Evolutionary conservation across 2,797 vertebrate species (phyloP).

Genomic region (Aulostomus chinensis): DNA sequence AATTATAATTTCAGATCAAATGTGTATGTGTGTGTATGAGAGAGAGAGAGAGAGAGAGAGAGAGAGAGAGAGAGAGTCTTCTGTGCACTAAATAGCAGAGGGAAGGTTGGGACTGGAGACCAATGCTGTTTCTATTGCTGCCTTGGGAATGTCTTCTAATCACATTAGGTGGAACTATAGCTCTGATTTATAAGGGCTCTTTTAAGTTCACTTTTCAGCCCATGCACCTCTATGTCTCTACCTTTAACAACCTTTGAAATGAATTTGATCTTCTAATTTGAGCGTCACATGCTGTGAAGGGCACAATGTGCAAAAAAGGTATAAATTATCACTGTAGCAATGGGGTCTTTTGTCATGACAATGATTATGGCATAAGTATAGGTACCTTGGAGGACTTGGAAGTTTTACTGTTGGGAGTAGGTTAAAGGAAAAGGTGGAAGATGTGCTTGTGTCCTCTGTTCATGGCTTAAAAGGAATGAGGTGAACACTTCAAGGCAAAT

Average conservation of each 20-base stretch:
- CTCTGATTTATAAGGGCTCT: conserved; percentile 74
- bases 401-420: too few species aligned
- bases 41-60: conserved; percentile 16
- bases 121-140: conserved; percentile 49
- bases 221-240: conserved; percentile 54
- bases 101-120: conserved; percentile 61
- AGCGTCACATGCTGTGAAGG: conserved; percentile 65
- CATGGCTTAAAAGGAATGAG: too few species aligned
- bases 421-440: too few species aligned
- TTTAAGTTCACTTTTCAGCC: conserved; percentile 71
- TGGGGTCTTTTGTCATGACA: conserved; percentile 26
- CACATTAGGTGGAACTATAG: conserved; percentile 71
- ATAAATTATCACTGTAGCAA: conserved; percentile 60
- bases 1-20: conserved; percentile 72
- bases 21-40: conserved; percentile 9
- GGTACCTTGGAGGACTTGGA: conserved; percentile 15
- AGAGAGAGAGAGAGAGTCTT: conserved; percentile 24
- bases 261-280: conserved; percentile 74
- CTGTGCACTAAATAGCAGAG: conserved; percentile 64
- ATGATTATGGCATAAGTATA: conserved; percentile 29
- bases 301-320: conserved; percentile 53
- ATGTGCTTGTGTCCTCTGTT: too few species aligned
- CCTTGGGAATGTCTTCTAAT: conserved; percentile 70
- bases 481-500: too few species aligned
- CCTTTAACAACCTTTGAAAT: conserved; percentile 69